These are phyloP conservation scores for Cyphomyrmex costatus DNA, from an alignment of 1,140 invertebrate genomes.

Conservation along the genomic window DNA sequence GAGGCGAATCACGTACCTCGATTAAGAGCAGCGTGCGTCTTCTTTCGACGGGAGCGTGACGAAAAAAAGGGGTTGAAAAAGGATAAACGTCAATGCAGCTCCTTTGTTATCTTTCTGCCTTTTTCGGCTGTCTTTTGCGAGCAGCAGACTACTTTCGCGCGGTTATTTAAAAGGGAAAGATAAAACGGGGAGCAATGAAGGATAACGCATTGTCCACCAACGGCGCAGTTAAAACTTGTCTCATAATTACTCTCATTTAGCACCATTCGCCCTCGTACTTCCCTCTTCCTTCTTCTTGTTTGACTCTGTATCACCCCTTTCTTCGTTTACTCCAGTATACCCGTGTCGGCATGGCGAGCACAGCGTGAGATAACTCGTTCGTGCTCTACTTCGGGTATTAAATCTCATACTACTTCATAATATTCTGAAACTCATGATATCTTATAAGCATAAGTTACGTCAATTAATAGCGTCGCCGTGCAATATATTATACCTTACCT, in stretches of 20 bases:
- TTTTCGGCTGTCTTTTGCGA: constrained; percentile 62
- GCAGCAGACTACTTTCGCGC: constrained; percentile 72
- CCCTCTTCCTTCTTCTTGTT: constrained; percentile 32
- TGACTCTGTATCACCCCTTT: constrained; percentile 8
- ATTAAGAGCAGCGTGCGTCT: constrained; percentile 9
- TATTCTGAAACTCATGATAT: constrained; percentile 61
- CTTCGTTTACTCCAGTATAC: constrained; percentile 14
- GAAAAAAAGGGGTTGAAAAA: not conserved
- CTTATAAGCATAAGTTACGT: constrained; percentile 57
- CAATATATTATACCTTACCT: constrained; percentile 22
- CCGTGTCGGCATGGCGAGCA: constrained; percentile 32
- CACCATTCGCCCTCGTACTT: constrained; percentile 72
- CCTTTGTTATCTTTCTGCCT: constrained; percentile 66
- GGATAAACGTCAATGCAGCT: constrained; percentile 43
- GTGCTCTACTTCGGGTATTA: constrained; percentile 46
- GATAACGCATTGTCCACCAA: constrained; percentile 85
- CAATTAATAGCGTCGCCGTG: constrained; percentile 53
- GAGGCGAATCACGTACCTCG: constrained; percentile 18
- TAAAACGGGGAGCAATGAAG: constrained; percentile 81
- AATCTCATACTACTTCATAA: constrained; percentile 58
- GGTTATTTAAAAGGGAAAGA: constrained; percentile 83
- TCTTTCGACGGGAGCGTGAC: constrained; percentile 42
- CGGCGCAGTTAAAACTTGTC: constrained; percentile 85
- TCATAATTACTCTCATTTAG: constrained; percentile 86
- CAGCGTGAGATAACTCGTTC: constrained; percentile 51